Base-by-base conservation (phyloP, 2,113 vertebrate genomes). In the Axis porcinus region DNA sequence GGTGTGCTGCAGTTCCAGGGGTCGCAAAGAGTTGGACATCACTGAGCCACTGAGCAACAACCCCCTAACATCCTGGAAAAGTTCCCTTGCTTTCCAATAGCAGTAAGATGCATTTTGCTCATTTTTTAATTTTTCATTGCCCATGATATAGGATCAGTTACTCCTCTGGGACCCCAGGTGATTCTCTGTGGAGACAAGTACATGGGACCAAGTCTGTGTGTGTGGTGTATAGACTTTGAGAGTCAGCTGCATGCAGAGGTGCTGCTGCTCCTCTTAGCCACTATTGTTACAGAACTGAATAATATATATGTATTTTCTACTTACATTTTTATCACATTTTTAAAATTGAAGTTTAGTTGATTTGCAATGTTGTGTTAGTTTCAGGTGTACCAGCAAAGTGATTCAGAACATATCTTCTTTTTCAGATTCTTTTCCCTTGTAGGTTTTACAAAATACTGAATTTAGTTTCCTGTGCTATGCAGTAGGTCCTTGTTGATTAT, bases 101-200 rank as follows among this genome's bases (percentile, higher is more conserved):
- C 11, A 64, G 58, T 21, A 67, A 64, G n/a, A 50, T 13, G 0
- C 0, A 76, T 50, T 86, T 93, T 60, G 55, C 43, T 70, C 36
- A 36, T 36, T 43, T 94, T 70, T 54, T n/a, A 83, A 43, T 96
- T 64, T 88, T 94, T 55, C 7, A 23, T 81, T 47, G 9, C n/a
- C n/a, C 3, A 21, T 43, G 47, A 25, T n/a, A 47, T 6, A 0
- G 36, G 23, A 67, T 70, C 57, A 30, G 36, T 74, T 14, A 3
- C 43, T 70, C 52, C 74, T 28, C 60, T 43, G 2, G 27, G 21
- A 50, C 16, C 0, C 4, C 54, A 45, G 17, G 19, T 12, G 14
- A 52, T 91, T 47, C 50, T 67, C 55, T 55, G 16, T 25, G 57
- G 67, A 40, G 17, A 23, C 6, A 40, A 50, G 4, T 6, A 2